A percentile compares a stretch with the other conserved stretches of the same genome.
Evolutionary conservation across 64 coral and sea anemone species (phyloP).

Genomic region (Actinia tenebrosa): DNA sequence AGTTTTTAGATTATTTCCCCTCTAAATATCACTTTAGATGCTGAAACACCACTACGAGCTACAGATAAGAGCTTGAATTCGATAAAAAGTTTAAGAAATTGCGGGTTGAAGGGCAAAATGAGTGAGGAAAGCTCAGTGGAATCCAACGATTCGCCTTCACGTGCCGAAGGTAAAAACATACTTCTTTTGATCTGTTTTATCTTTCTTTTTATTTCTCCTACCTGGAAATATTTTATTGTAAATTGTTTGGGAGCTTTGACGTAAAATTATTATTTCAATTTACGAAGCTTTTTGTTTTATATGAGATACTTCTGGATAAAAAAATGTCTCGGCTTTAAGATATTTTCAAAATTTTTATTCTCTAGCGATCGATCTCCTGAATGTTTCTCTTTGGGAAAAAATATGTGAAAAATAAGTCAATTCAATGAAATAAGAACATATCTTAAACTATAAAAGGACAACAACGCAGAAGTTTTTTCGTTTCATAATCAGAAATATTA

Average conservation of each 20-base stretch:
- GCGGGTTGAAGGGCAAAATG: slow-evolving; percentile 32
- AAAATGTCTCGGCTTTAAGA: too few relatives aligned
- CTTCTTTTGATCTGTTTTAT: neutral
- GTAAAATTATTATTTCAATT: too few relatives aligned
- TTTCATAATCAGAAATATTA: too few relatives aligned
- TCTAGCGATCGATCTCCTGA: too few relatives aligned
- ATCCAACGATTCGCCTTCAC: slow-evolving; percentile 24
- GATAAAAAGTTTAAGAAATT: neutral
- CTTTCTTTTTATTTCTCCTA: neutral
- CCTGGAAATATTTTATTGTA: neutral
- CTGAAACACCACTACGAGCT: neutral
- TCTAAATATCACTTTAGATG: neutral
- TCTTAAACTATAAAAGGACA: neutral
- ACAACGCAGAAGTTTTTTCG: too few relatives aligned
- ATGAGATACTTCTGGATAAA: too few relatives aligned
- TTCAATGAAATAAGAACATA: too few relatives aligned
- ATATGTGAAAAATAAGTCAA: too few relatives aligned
- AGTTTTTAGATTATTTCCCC: neutral
- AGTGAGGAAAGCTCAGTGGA: slow-evolving; percentile 38
- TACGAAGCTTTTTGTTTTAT: too few relatives aligned
- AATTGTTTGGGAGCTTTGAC: neutral
- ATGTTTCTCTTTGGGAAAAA: too few relatives aligned
- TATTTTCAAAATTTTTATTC: too few relatives aligned
- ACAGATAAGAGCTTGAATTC: neutral
- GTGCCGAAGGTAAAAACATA: slow-evolving; percentile 12